Conservation (phyloP, 2,888 invertebrate species). For the Buathra laborator region DNA sequence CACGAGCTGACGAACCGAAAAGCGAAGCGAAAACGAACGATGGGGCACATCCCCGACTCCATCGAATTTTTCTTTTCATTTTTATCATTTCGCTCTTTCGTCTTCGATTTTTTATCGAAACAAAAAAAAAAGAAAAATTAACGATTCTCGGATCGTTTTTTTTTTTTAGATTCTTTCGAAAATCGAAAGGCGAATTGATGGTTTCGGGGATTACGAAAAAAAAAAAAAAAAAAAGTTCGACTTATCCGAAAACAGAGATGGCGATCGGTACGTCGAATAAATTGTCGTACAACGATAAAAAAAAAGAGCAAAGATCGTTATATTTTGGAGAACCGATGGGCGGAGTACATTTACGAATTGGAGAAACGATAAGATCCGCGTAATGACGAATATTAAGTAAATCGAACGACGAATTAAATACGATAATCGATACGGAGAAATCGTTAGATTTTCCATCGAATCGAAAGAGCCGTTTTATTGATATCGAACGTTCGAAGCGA, state of each 20-base stretch:
- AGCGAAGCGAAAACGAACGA: constrained; percentile 14
- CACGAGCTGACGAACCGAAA: constrained; percentile 7
- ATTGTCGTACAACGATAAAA: neutral
- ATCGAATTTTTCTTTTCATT: constrained; percentile 1
- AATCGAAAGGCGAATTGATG: neutral
- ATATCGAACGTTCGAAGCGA: constrained; percentile 7
- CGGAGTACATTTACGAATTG: neutral
- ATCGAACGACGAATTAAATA: constrained; percentile 15
- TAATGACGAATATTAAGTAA: neutral
- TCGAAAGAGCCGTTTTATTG: neutral
- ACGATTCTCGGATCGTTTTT: neutral
- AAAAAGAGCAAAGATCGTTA: neutral
- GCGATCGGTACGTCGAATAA: neutral
- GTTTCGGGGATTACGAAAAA: neutral
- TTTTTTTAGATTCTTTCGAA: neutral
- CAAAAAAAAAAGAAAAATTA: neutral
- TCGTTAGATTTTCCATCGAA: neutral
- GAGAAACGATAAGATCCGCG: neutral
- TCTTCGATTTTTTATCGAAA: neutral
- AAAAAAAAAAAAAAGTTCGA: neutral
- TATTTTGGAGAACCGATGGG: constrained; percentile 1
- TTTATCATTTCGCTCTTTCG: constrained; percentile 9
- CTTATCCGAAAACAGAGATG: neutral
- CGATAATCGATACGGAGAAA: neutral
- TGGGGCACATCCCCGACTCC: constrained; percentile 6